Conservation (phyloP, 2,888 invertebrate species). For the Cataglyphis altisquamis region DNA sequence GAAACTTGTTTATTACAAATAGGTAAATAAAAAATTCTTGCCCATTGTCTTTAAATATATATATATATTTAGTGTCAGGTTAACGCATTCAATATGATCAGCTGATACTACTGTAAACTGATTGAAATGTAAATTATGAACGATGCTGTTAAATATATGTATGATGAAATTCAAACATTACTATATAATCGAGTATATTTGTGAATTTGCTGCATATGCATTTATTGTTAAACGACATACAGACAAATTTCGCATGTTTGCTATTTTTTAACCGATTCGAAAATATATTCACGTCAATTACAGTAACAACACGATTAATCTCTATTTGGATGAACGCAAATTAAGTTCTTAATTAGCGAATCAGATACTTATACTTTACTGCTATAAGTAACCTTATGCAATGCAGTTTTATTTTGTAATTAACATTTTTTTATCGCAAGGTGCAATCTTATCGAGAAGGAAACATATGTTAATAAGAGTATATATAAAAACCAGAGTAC, state of each 20-base stretch:
- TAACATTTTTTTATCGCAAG: not conserved
- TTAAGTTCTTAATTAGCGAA: conserved; percentile 5
- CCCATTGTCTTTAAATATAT: not conserved
- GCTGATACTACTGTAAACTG: not conserved
- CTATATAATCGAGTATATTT: not conserved
- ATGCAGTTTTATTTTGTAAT: not conserved
- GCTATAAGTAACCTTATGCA: not conserved
- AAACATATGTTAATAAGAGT: not conserved
- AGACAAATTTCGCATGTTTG: not conserved
- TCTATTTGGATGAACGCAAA: conserved; percentile 12
- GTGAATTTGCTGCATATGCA: not conserved
- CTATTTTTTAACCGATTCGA: not conserved
- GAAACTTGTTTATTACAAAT: not conserved
- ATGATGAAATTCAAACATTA: not conserved
- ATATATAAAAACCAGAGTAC: not conserved
- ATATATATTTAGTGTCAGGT: not conserved
- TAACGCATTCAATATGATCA: not conserved
- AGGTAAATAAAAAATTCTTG: not conserved
- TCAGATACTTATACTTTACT: conserved; percentile 10
- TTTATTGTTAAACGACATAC: not conserved
- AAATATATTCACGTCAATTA: not conserved
- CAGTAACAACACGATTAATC: not conserved
- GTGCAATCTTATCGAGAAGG: conserved; percentile 5
- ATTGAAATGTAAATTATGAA: not conserved
- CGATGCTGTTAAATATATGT: not conserved